Conservation (phyloP, 1,140 invertebrate species). For the Apis laboriosa region DNA sequence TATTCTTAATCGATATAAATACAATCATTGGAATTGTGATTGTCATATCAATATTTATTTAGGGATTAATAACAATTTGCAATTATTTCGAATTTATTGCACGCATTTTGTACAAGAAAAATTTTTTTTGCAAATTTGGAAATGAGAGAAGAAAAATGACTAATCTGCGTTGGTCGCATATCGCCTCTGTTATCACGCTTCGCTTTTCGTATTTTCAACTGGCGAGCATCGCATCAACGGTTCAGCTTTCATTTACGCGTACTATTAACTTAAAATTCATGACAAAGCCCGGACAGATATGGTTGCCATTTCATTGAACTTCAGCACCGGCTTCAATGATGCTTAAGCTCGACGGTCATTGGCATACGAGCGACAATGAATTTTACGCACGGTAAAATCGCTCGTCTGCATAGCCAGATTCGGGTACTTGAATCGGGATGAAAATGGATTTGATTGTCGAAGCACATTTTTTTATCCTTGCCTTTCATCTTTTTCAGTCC, state of each 20-base stretch:
- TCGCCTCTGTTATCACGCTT: background rate
- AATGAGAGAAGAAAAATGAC: background rate
- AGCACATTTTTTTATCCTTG: constrained; percentile 37
- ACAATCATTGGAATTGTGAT: too few species aligned
- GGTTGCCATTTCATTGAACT: constrained; percentile 25
- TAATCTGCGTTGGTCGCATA: background rate
- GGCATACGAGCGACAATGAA: constrained; percentile 54
- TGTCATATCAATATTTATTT: too few species aligned
- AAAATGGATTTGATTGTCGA: constrained; percentile 61
- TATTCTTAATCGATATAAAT: too few species aligned
- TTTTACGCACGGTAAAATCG: constrained; percentile 56
- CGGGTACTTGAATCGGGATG: constrained; percentile 49
- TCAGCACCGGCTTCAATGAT: constrained; percentile 13
- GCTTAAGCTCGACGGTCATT: constrained; percentile 34
- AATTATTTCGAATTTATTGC: too few species aligned
- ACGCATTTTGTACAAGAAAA: too few species aligned
- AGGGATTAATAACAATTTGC: too few species aligned
- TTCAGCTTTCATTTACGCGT: background rate
- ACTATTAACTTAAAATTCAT: constrained; percentile 42
- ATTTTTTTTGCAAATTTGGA: background rate
- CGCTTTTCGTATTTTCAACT: background rate
- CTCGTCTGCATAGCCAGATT: constrained; percentile 41
- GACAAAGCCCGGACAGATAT: background rate
- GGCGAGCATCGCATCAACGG: background rate
- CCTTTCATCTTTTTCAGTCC: constrained; percentile 33